Evolutionary conservation across 2,888 invertebrate species (phyloP), one percentile per base, ranked within the genome.

Genomic region (Melieria omissa): DNA sequence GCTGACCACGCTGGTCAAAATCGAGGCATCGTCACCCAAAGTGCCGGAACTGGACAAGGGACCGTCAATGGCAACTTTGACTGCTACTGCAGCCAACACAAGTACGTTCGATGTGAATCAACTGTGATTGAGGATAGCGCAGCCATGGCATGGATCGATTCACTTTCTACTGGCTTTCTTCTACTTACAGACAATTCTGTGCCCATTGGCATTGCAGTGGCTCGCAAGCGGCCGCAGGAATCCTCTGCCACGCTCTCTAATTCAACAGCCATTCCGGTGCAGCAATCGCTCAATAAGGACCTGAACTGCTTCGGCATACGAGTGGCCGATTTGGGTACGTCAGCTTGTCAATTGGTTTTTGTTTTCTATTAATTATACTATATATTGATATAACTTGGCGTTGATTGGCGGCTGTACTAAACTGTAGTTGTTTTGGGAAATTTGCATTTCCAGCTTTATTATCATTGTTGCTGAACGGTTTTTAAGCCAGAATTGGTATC

Each of bases 201-300:
- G 85, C 95, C 95, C 78, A 93, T 95, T 78, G 95, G 95, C 73
- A 95, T 95, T 79, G 94, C 95, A 47, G 93, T 95, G 76, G 94
- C 94, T 64, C 89, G 95, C 77, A 95, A 95, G 85, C 89, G 95
- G 81, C 81, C 84, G 16, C 84, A 83, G 76, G 86, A 85, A 73
- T 74, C 80, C 57, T 74, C 89, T 91, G 75, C 92, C 76, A 65
- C 77, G 64, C 71, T 84, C 49, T 80, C 79, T 74, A 80, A 80
- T 73, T 78, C 83, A 70, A 70, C 81, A 60, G 71, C 82, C 64
- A 73, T 83, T 78, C 82, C 84, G 63, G 71, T 84, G 73, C 84
- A 84, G 73, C 85, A 82, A 70, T 79, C 83, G 71, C 79, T 86
- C 54, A 86, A 84, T 74, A 87, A 86, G 81, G 87, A 87, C 77